Base-by-base conservation (phyloP, 2,113 vertebrate species). In the Fulica atra region DNA sequence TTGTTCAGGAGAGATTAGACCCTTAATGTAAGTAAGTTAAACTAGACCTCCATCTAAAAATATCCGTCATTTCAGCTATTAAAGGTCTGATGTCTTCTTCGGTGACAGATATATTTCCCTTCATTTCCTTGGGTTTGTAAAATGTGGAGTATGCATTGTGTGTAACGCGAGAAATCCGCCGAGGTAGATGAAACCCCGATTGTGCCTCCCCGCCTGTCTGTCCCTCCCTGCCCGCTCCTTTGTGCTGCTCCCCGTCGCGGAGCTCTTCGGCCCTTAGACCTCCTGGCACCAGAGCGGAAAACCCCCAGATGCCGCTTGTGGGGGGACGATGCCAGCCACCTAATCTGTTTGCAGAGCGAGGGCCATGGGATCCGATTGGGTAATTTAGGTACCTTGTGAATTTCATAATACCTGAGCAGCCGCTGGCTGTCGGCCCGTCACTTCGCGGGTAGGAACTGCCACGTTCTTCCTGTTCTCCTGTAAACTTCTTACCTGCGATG, bases 241-340 rank as follows among this genome's bases (percentile, higher is more conserved):
- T 81, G 94, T 96, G 95, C 97, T 88, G 80, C 86, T 85, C 31
- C 76, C 84, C 78, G 78, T 96, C 97, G 82, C 94, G 4, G n/a
- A 66, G 61, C 94, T 92, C 92, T 91, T 40, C 83, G 91, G 96
- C 95, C 96, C 69, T 96, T 96, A 98, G 98, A 98, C 98, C 97
- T 98, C 95, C 95, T 96, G 98, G 98, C 98, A 98, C 98, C 98
- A 96, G 86, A 50, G 96, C 85, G 92, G 95, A 96, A 93, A 88
- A 89, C 16, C 92, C 71, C 40, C 83, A 93, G 77, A 23, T 86
- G 93, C 96, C 66, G 28, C 97, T 97, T 95, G 96, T 97, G 91
- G 83, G 97, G 96, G 81, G 96, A 88, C 9, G 92, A 96, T 98
- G 98, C 97, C 98, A 98, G 97, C 95, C 95, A 83, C 95, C 96